A percentile compares a stretch with the other conserved stretches of the same genome.
Conservation (phyloP, 2,888 invertebrate genomes). For the Lithophane leautieri region DNA sequence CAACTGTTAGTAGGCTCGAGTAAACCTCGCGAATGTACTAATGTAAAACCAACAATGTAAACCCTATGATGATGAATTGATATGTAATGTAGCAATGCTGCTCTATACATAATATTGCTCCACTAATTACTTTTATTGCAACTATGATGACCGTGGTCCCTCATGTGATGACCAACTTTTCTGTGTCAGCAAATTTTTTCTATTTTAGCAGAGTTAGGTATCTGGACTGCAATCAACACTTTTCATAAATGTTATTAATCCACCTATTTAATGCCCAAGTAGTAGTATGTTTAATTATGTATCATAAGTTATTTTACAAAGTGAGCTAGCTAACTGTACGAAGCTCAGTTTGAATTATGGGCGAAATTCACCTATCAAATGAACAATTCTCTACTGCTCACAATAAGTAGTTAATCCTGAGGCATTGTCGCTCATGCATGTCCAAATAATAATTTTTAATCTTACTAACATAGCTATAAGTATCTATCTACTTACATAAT, state of each 20-base stretch:
- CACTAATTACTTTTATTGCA: background rate
- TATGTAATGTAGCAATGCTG: background rate
- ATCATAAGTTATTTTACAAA: background rate
- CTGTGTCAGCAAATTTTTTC: background rate
- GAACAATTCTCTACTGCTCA: background rate
- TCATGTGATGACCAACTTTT: background rate
- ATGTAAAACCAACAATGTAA: background rate
- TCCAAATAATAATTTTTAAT: no score
- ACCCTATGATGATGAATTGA: background rate
- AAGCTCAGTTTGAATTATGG: background rate
- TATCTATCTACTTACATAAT: no score
- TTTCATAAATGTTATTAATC: background rate
- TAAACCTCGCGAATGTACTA: background rate
- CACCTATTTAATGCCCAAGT: background rate
- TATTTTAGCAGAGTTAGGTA: background rate
- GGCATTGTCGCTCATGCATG: no score
- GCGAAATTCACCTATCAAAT: background rate
- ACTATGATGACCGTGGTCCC: background rate
- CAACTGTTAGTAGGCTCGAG: background rate
- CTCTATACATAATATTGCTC: background rate
- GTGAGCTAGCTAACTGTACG: background rate
- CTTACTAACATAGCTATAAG: no score
- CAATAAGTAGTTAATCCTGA: background rate
- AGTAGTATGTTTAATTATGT: background rate
- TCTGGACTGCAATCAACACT: background rate